Base-by-base conservation (phyloP, 2,113 vertebrate species). In the Albula goreensis region DNA sequence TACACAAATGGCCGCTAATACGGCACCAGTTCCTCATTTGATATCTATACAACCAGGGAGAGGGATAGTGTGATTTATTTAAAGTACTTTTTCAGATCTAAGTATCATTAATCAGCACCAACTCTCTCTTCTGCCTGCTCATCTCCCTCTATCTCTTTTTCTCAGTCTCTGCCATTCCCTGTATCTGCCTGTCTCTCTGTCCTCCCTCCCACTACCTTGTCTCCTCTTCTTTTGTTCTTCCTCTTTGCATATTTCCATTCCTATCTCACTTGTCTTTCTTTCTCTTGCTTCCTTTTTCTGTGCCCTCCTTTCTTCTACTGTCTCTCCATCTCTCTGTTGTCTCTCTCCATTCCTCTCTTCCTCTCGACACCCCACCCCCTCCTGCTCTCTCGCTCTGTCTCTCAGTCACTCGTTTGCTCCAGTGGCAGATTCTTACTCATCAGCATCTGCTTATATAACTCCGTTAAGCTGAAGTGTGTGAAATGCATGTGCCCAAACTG, bases 381-480 rank as follows among this genome's bases (percentile, higher is more conserved):
- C 70, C 3, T 63, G 8, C 83, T 2, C 57, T 19, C 74, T 41
- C 74, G 78, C 41, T 49, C 82, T 50, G 60, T 31, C 57, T 50
- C 22, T 19, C 50, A 25, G 31, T 74, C 77, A n/a, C 31, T 51
- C 77, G 15, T 79, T 57, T 50, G 13, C 63, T 77, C 41, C 63
- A 84, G 60, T 84, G 83, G 60, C 83, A 84, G 66, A 50, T 3
- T 74, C 50, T 74, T 66, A 84, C 83, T 84, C 83, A 84, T 84
- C 50, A 74, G 85, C 63, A 53, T 56, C 70, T 63, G 82, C 74
- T 83, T 87, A 83, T 87, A 80, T 80, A 83, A 87, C 66, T 25
- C 81, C 12, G 86, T 80, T 79, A 66, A 80, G 50, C 56, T 70
- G 70, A 74, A 50, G 77, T 19, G 22, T 41, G 50, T 49, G 52